These are phyloP conservation scores for Prionailurus bengalensis DNA, from an alignment of 2,113 vertebrate genomes.

Conservation along the genomic window DNA sequence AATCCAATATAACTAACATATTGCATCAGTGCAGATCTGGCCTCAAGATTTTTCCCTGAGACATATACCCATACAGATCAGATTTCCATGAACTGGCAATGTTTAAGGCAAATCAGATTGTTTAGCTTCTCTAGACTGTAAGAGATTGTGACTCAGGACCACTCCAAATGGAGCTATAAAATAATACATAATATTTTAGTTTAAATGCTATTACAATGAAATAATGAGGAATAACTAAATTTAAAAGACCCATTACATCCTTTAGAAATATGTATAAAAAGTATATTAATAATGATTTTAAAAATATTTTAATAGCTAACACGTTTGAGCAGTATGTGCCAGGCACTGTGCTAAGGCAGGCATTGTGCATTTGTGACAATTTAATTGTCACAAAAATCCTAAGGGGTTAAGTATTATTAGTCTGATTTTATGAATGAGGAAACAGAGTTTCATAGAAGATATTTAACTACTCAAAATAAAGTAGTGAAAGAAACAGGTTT, in stretches of 20 bases:
- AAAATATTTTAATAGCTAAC: not conserved
- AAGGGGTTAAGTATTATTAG: not conserved
- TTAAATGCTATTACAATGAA: slow-evolving; percentile 61
- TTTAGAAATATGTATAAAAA: slow-evolving; percentile 43
- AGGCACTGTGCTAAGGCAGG: not conserved
- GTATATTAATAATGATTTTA: not conserved
- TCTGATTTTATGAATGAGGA: not conserved
- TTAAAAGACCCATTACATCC: not conserved
- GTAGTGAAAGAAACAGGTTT: slow-evolving; percentile 11
- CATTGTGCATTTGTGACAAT: not conserved
- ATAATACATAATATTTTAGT: slow-evolving; percentile 34
- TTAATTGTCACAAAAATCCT: slow-evolving; percentile 48
- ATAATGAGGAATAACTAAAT: slow-evolving; percentile 25
- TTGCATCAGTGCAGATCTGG: not conserved
- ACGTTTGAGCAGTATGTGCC: not conserved
- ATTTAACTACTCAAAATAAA: not conserved
- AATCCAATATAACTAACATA: slow-evolving; percentile 34
- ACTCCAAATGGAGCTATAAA: slow-evolving; percentile 25
- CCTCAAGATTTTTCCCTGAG: slow-evolving; percentile 44
- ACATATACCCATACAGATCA: not conserved
- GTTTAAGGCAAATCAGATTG: slow-evolving; percentile 20
- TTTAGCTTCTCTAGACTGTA: not conserved
- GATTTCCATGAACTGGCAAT: slow-evolving; percentile 3
- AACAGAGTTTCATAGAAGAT: not conserved
- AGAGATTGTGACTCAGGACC: not conserved